Percentiles rank a stretch among this genome's conserved stretches.
Evolutionary conservation across 2,888 invertebrate species (phyloP).

Genomic region (Pheosia tremula): DNA sequence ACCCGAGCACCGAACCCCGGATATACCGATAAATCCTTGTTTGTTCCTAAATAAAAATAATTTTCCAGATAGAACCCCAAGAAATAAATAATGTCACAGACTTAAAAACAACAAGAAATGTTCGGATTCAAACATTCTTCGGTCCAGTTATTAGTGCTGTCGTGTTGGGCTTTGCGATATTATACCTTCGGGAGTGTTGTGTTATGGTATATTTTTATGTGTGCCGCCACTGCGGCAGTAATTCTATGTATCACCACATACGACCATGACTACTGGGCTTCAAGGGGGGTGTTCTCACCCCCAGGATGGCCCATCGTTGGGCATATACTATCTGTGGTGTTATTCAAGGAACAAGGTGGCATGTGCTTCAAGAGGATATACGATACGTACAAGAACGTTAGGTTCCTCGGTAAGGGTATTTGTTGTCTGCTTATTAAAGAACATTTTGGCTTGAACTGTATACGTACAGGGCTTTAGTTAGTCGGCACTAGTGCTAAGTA

Average conservation of each 20-base stretch:
- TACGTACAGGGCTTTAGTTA: no score
- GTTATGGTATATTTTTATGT: conserved; percentile 56
- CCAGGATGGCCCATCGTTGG: conserved; percentile 73
- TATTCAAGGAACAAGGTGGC: conserved; percentile 75
- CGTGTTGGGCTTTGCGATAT: conserved; percentile 59
- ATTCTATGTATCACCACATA: conserved; percentile 63
- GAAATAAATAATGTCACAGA: conserved; percentile 39
- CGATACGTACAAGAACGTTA: conserved; percentile 63
- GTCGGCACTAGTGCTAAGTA: no score
- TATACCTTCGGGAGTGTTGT: conserved; percentile 58
- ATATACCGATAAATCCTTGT: no score
- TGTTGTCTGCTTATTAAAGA: no score
- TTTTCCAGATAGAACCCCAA: conserved; percentile 15
- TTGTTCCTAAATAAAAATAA: no score
- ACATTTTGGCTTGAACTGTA: no score
- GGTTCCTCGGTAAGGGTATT: conserved; percentile 67
- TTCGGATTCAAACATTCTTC: conserved; percentile 69
- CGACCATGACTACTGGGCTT: conserved; percentile 76
- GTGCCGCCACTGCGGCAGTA: conserved; percentile 40
- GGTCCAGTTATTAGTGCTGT: conserved; percentile 51
- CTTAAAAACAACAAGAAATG: conserved; percentile 56
- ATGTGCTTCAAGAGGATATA: conserved; percentile 76
- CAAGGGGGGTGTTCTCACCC: conserved; percentile 69
- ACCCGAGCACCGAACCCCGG: no score
- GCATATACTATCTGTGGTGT: conserved; percentile 68